Evolutionary conservation across 2,888 invertebrate genomes (phyloP), one percentile per base, ranked within the genome.

Genomic region (Limnephilus lunatus): DNA sequence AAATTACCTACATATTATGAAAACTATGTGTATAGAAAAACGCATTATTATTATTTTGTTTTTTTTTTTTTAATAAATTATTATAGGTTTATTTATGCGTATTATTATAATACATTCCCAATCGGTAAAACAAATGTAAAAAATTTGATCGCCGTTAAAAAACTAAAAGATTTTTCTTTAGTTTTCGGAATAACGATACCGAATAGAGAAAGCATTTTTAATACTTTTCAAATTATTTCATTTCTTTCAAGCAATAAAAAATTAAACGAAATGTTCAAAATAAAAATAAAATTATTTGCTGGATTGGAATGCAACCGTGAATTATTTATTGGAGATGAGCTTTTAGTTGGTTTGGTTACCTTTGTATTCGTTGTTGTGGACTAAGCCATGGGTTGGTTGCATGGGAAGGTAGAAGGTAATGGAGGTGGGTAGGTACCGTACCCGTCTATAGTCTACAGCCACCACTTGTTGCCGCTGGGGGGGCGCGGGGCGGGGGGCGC

Each of bases 401-500:
- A 19, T 68, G 53, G 53, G 14, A 15, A 19, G 68, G 25, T 25
- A 68, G 68, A 68, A 48, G 39, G 35, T n/a, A 82, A 7, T 82
- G 81, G 32, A 5, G 14, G 82, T 90, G 25, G 82, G 32, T 35
- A 48, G 80, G 86, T 91, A 91, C 91, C 88, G 87, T 91, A 89
- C 88, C 81, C 83, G 88, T 83, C 89, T 68, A 68, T 68, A 68
- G 68, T 89, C 35, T 68, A 48, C 32, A 82, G 39, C 35, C 44
- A 81, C 88, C 87, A 91, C 86, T 91, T 91, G 91, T 91, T 91
- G 91, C 85, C 88, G 81, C 30, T 80, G 91, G 30, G 85, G 85
- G 92, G 91, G 82, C 48, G 87, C 88, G 68, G 14, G 85, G 86
- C 87, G 83, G 90, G 32, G n/a, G 32, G 39, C 85, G 39, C 4